phyloP scores from a whole-genome alignment of 2,113 vertebrate genomes.

The Megalops atlanticus region DNA sequence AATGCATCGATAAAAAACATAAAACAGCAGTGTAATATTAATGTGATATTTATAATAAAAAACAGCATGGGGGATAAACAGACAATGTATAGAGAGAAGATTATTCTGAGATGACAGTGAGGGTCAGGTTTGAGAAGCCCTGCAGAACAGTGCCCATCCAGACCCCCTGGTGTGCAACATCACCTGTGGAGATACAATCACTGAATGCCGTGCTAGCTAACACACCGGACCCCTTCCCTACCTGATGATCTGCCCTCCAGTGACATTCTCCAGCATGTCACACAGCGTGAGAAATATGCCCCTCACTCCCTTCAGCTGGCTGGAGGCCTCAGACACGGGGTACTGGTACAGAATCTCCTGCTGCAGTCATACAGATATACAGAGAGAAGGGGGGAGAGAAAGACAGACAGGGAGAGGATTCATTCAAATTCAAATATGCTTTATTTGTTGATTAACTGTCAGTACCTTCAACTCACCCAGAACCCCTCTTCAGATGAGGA shows the following conservation, averaged over 20 bases:
- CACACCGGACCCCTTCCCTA: slow-evolving; percentile 52
- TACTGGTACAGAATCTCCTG: slow-evolving; percentile 96
- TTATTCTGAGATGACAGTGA: too few species aligned
- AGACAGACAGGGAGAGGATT: slow-evolving; percentile 3
- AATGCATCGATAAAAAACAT: too few species aligned
- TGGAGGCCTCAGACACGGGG: slow-evolving; percentile 82
- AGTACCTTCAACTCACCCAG: too few species aligned
- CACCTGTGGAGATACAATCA: not conserved
- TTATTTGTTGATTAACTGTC: too few species aligned
- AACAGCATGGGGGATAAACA: too few species aligned
- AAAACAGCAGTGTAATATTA: too few species aligned
- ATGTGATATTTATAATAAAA: too few species aligned
- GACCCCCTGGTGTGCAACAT: too few species aligned
- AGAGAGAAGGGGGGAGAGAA: slow-evolving; percentile 19
- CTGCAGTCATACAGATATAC: slow-evolving; percentile 61
- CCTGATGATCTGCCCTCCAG: slow-evolving; percentile 87
- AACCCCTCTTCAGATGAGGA: too few species aligned
- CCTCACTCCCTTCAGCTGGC: slow-evolving; percentile 86
- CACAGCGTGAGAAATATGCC: slow-evolving; percentile 95
- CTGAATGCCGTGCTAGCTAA: not conserved
- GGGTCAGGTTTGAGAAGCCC: not conserved
- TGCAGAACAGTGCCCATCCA: not conserved
- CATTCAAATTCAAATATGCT: too few species aligned
- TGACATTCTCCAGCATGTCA: slow-evolving; percentile 94
- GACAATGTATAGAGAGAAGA: too few species aligned